These are phyloP conservation scores for Alouatta palliata DNA, from an alignment of 2,113 vertebrate species.

Conservation along the genomic window DNA sequence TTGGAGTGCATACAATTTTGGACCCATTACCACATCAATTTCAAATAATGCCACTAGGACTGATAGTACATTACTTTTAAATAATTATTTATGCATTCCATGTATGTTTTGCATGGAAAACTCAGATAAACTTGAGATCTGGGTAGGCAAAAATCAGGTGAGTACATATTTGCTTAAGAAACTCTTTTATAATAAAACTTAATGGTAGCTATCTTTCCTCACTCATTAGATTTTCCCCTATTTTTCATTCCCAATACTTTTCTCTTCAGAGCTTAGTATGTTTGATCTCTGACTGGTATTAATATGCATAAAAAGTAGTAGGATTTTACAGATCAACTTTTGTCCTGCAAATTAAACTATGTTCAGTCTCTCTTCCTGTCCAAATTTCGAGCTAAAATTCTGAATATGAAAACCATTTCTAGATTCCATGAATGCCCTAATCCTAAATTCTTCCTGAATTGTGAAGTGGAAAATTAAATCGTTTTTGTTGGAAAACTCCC, in stretches of 20 bases:
- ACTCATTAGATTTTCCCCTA: slow-evolving; percentile 42
- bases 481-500: slow-evolving; percentile 80
- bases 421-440: slow-evolving; percentile 29
- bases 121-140: background rate
- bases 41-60: slow-evolving; percentile 1
- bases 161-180: slow-evolving; percentile 33
- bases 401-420: slow-evolving; percentile 53
- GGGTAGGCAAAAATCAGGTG: background rate
- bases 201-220: background rate
- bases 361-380: slow-evolving; percentile 56
- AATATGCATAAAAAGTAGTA: slow-evolving; percentile 28
- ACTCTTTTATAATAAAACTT: slow-evolving; percentile 41
- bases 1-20: background rate
- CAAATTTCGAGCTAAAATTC: slow-evolving; percentile 69
- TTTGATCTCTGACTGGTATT: slow-evolving; percentile 43
- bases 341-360: slow-evolving; percentile 56
- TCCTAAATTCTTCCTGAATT: slow-evolving; percentile 75
- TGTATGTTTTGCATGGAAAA: background rate
- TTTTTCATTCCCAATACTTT: slow-evolving; percentile 58
- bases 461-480: slow-evolving; percentile 76
- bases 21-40: background rate
- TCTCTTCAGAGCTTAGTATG: background rate
- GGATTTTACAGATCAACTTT: slow-evolving; percentile 47
- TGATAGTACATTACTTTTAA: background rate
- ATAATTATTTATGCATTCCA: background rate